Base-by-base conservation (phyloP, 2,113 vertebrate species). In the Otis tarda region DNA sequence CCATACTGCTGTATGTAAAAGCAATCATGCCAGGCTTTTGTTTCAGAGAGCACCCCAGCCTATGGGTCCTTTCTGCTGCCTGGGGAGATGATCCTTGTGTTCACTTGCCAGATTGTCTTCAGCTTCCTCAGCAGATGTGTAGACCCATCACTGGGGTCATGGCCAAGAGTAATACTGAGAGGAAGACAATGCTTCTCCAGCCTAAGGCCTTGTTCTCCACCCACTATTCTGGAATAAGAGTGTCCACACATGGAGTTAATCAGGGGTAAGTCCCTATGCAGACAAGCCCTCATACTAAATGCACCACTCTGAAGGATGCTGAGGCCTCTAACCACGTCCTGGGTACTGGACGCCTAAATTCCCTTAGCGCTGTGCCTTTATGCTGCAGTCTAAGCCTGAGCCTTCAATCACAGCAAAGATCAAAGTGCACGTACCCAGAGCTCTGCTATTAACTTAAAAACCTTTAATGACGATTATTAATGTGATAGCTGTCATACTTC, bases 211-310 rank as follows among this genome's bases (percentile, higher is more conserved):
- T 55, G 50, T 68, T 86, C 86, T 89, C 90, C 88, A 92, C 86
- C 86, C 90, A 87, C 31, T 92, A 30, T 93, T 89, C 45, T 95
- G 89, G 87, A 94, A 93, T 41, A 69, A 56, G 52, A 89, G 31
- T 59, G 61, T 90, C 57, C 76, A 92, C 93, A 96, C 30, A 89
- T 95, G 94, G 92, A 95, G 17, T 93, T 94, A 93, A 93, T 96
- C 60, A 96, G n/a, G 41, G 16, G 1, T 60, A 77, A 88, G n/a
- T 80, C 67, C 57, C 67, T 47, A 2, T 28, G 27, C 56, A 76
- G 91, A 59, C 83, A 64, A 87, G 16, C 14, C 47, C 27, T 91
- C 64, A 78, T 39, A 56, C 25, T 95, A 33, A 92, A 77, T 1
- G 4, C 27, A 24, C 5, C 9, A 31, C 20, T 94, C 50, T 79